A percentile compares a stretch with the other conserved stretches of the same genome.
phyloP scores from a whole-genome alignment of 2,888 invertebrate species.

The Blastobasis lacticolella region DNA sequence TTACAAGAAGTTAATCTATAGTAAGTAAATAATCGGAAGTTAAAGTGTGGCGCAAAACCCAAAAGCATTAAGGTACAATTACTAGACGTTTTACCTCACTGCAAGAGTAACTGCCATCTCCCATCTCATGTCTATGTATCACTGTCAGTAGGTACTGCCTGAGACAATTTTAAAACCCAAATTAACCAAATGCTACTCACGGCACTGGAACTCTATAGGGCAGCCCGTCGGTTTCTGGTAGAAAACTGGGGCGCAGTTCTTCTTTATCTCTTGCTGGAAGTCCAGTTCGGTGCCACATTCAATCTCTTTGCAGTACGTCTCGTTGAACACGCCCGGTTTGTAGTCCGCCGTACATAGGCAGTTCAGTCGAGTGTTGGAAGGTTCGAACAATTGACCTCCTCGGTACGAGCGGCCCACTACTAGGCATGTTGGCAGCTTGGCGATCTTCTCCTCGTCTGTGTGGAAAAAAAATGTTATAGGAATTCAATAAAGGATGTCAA shows the following conservation, averaged over 20 bases:
- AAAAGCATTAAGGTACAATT: no score
- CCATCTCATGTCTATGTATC: no score
- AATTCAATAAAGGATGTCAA: no score
- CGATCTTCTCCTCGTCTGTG: constrained; percentile 57
- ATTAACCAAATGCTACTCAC: constrained; percentile 40
- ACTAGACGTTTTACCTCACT: no score
- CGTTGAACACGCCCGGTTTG: constrained; percentile 48
- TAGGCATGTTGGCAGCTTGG: constrained; percentile 53
- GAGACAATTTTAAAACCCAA: no score
- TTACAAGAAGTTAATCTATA: no score
- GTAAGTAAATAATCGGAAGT: no score
- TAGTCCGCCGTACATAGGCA: constrained; percentile 65
- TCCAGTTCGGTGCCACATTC: constrained; percentile 68
- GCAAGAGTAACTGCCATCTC: no score
- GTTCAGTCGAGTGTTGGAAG: constrained; percentile 50
- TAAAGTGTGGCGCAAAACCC: no score
- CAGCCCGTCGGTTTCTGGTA: constrained; percentile 45
- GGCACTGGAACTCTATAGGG: constrained; percentile 65
- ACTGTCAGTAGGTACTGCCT: no score
- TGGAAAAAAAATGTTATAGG: neutral
- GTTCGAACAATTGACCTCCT: constrained; percentile 63
- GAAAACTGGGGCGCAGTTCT: constrained; percentile 68
- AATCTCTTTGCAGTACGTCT: constrained; percentile 51
- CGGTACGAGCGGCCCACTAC: constrained; percentile 59
- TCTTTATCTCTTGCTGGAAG: constrained; percentile 47